Conservation (phyloP, 2,113 vertebrate species). For the Pungitius pungitius region DNA sequence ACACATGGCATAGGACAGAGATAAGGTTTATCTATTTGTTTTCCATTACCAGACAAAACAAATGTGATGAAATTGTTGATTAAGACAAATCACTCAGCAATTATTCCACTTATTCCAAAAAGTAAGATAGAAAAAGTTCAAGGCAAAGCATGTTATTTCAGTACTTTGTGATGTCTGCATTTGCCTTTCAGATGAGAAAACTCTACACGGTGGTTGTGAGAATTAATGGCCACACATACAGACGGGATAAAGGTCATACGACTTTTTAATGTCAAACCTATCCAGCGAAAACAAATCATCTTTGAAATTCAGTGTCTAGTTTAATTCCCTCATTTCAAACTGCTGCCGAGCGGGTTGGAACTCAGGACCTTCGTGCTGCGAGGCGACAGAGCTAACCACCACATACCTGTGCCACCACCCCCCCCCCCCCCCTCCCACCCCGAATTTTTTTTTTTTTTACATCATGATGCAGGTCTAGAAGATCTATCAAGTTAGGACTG, state of each 20-base stretch:
- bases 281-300: conserved; percentile 20
- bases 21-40: conserved; percentile 2
- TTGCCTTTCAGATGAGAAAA: conserved; percentile 5
- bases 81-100: conserved; percentile 39
- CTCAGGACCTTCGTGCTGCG: too few species aligned
- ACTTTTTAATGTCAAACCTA: conserved; percentile 26
- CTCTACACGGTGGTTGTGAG: conserved; percentile 15
- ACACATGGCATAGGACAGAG: conserved; percentile 4
- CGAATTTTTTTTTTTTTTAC: too few species aligned
- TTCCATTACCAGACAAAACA: conserved; percentile 19
- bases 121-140: conserved; percentile 8
- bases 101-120: conserved; percentile 4
- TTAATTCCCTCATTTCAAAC: conserved; percentile 1
- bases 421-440: too few species aligned
- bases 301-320: conserved; percentile 4
- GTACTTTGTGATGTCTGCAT: conserved; percentile 7
- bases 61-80: conserved; percentile 39
- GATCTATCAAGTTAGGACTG: not conserved
- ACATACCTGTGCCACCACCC: too few species aligned
- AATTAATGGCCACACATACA: conserved; percentile 26
- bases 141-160: conserved; percentile 4
- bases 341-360: too few species aligned
- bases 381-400: too few species aligned
- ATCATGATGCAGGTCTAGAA: too few species aligned
- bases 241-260: conserved; percentile 31